Evolutionary conservation across 1,140 invertebrate genomes (phyloP).

Genomic region (Bombus waltoni): DNA sequence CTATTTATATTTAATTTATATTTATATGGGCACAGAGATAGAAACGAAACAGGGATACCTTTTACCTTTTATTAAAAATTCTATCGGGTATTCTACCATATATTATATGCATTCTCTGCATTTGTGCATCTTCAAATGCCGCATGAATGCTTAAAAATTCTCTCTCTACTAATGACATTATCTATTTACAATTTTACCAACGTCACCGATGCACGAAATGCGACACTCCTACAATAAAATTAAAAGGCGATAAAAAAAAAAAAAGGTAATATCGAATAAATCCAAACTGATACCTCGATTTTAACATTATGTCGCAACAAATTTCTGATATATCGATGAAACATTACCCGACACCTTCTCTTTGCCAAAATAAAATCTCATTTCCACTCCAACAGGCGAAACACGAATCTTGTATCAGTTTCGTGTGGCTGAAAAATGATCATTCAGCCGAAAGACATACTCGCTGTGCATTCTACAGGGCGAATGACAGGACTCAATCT

Average conservation of each 20-base stretch:
- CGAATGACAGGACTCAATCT: not conserved
- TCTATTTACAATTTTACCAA: not conserved
- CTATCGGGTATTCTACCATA: too few species aligned
- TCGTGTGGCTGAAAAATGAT: not conserved
- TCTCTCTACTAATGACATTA: too few species aligned
- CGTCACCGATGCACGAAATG: not conserved
- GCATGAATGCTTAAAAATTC: too few species aligned
- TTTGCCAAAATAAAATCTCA: not conserved
- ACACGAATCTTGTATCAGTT: not conserved
- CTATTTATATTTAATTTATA: too few species aligned
- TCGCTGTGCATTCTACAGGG: not conserved
- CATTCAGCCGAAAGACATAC: not conserved
- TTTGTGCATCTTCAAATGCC: too few species aligned
- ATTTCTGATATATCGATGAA: not conserved
- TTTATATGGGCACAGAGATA: too few species aligned
- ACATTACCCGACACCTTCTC: not conserved
- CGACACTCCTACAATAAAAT: too few species aligned
- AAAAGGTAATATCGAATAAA: not conserved
- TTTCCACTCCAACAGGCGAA: not conserved
- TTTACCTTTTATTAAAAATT: too few species aligned
- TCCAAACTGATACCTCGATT: not conserved
- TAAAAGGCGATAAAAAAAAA: not conserved
- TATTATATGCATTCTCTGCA: too few species aligned
- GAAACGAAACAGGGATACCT: too few species aligned
- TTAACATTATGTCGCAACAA: not conserved